phyloP scores from a whole-genome alignment of 1,140 invertebrate genomes.

The Aricia agestis region DNA sequence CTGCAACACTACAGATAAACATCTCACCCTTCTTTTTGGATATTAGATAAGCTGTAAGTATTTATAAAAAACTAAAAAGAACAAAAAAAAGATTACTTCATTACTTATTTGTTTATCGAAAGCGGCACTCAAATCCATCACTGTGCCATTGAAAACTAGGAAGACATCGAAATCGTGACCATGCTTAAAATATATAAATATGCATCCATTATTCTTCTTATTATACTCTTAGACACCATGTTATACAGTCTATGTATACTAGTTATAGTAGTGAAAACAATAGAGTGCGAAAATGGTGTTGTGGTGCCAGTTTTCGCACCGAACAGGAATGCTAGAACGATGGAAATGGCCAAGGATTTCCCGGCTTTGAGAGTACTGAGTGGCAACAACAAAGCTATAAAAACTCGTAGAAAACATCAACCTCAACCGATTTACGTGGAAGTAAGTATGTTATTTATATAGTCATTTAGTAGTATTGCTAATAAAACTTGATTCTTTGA shows the following conservation, averaged over 20 bases:
- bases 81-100: background rate
- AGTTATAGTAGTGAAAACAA: conserved; percentile 20
- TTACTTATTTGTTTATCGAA: background rate
- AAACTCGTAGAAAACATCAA: conserved; percentile 24
- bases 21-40: no score
- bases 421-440: conserved; percentile 50
- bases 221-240: background rate
- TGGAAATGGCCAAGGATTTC: conserved; percentile 63
- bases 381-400: conserved; percentile 25
- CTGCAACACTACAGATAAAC: no score
- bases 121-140: background rate
- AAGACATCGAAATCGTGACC: conserved; percentile 20
- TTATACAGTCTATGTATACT: conserved; percentile 15
- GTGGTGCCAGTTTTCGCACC: conserved; percentile 51
- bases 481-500: no score
- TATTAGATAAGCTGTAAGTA: no score
- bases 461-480: no score
- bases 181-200: conserved; percentile 21
- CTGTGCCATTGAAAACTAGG: background rate
- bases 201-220: conserved; percentile 5
- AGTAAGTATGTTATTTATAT: conserved; percentile 39
- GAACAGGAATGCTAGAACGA: conserved; percentile 34
- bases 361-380: conserved; percentile 49
- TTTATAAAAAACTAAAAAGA: no score
- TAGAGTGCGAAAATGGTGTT: conserved; percentile 33